phyloP scores from a whole-genome alignment of 2,888 invertebrate species.

The Leptogaster cylindrica region DNA sequence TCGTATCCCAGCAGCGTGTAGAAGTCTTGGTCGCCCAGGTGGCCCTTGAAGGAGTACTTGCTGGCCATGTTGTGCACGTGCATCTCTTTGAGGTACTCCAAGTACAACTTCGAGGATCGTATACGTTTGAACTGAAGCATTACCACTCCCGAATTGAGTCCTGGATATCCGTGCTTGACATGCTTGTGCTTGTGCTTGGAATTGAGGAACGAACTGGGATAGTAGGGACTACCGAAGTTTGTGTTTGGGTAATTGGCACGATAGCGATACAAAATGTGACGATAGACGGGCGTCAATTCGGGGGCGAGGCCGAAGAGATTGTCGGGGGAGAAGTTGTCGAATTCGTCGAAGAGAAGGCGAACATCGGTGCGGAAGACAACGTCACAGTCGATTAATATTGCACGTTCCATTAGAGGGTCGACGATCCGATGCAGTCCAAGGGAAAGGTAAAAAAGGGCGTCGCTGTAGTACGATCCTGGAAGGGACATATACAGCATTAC shows the following conservation, averaged over 20 bases:
- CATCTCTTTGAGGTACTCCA: slow-evolving; percentile 64
- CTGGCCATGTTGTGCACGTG: slow-evolving; percentile 65
- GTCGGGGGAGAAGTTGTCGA: slow-evolving; percentile 68
- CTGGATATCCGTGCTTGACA: slow-evolving; percentile 68
- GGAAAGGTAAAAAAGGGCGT: slow-evolving; percentile 79
- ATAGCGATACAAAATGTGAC: slow-evolving; percentile 74
- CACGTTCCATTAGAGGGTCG: slow-evolving; percentile 66
- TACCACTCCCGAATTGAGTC: slow-evolving; percentile 82
- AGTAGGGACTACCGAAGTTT: slow-evolving; percentile 64
- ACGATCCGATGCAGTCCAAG: slow-evolving; percentile 75
- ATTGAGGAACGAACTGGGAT: slow-evolving; percentile 52
- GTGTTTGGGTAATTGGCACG: slow-evolving; percentile 69
- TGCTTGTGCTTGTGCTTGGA: slow-evolving; percentile 50
- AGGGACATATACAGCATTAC: no score
- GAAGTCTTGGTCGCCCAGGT: slow-evolving; percentile 84
- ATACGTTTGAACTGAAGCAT: slow-evolving; percentile 73
- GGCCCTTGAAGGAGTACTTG: slow-evolving; percentile 73
- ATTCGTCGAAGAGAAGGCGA: slow-evolving; percentile 70
- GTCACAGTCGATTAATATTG: slow-evolving; percentile 79
- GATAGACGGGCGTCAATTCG: slow-evolving; percentile 80
- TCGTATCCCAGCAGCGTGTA: slow-evolving; percentile 76
- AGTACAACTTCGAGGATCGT: slow-evolving; percentile 68
- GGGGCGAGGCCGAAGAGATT: slow-evolving; percentile 75
- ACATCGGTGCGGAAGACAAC: slow-evolving; percentile 75
- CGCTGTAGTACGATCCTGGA: slow-evolving; percentile 75